These are phyloP conservation scores for Melinopterus prodromus DNA, from an alignment of 2,888 invertebrate species.

Conservation along the genomic window DNA sequence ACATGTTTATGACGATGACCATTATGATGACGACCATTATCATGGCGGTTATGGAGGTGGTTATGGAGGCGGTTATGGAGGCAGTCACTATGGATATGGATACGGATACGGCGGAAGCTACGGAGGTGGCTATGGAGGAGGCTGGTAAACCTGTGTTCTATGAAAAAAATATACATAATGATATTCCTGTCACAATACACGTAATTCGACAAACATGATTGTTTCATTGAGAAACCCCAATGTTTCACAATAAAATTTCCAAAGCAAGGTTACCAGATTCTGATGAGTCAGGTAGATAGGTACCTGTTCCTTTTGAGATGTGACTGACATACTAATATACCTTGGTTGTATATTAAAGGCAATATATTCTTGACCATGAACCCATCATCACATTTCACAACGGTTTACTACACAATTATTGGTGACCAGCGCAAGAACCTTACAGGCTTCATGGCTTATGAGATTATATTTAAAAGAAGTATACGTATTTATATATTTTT, in stretches of 20 bases:
- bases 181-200: background rate
- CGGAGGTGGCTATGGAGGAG: background rate
- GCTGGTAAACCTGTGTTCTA: background rate
- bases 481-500: no score
- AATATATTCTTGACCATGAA: background rate
- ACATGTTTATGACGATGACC: background rate
- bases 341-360: background rate
- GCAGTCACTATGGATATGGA: background rate
- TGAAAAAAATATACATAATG: background rate
- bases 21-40: background rate
- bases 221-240: background rate
- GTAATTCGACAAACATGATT: background rate
- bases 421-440: no score
- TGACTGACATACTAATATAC: background rate
- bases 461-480: no score
- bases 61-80: constrained; percentile 4
- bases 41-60: background rate
- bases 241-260: background rate
- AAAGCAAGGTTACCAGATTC: background rate
- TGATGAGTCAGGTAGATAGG: background rate
- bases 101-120: background rate
- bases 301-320: background rate
- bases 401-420: background rate
- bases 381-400: background rate
- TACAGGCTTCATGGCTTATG: no score